Base-by-base conservation (phyloP, 2,797 vertebrate genomes). In the Manis pentadactyla region DNA sequence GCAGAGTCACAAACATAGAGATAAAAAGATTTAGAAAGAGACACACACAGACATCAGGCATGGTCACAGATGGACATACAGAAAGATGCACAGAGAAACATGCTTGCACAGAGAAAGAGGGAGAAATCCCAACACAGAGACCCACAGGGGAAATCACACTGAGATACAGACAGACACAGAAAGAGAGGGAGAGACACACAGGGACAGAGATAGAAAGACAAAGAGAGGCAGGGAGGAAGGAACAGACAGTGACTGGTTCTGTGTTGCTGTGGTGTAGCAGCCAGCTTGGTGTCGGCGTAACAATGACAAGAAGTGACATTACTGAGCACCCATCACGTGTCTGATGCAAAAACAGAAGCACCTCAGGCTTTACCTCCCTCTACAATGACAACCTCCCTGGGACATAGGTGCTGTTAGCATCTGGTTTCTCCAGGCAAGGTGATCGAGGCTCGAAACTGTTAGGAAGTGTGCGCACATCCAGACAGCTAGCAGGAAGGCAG, bases 381-480 rank as follows among this genome's bases (percentile, higher is more conserved):
- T 31, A 39, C 25, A 19, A 13, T 8, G 15, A 5, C 27, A n/a
- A 9, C 4, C 61, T 51, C 31, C 73, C 25, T 25, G 51, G 68
- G 17, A 19, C 7, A 2, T 9, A 9, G 46, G 57, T 18, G 0
- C 59, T 59, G 9, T 31, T 11, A 37, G 29, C 21, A 17, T 31
- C 8, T 34, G 27, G 12, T 0, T 29, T 63, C 31, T 63, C 18
- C 5, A 19, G 37, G 39, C 2, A 2, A 74, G 71, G 51, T 75
- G 79, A 57, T 49, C 0, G 27, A 94, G 53, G 79, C 61, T 83
- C 13, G 11, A 37, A 85, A 18, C n/a, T 27, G 5, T 37, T 55
- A 23, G n/a, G 23, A n/a, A 34, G 12, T 0, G 1, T 4, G 3
- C 1, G 1, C 27, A 10, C 0, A 4, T 42, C 39, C 61, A 78